Percentiles rank a stretch among this genome's conserved stretches.
Evolutionary conservation across 2,113 vertebrate genomes (phyloP).

Genomic region (Corapipo altera): DNA sequence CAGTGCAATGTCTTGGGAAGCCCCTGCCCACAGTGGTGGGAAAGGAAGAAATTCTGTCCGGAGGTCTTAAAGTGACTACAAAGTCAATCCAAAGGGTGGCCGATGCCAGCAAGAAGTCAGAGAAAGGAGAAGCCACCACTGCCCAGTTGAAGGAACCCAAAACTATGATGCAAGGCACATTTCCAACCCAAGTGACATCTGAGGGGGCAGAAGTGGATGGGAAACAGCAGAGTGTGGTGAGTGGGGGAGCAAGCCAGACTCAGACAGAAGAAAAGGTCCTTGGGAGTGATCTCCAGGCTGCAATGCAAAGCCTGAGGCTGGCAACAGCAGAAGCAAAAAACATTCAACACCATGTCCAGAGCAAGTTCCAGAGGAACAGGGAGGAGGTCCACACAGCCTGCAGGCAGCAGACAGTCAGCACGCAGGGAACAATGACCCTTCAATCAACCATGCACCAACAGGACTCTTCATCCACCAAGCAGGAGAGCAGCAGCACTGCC

Average conservation of each 20-base stretch:
- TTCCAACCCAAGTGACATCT: not conserved
- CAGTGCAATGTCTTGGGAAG: slow-evolving; percentile 72
- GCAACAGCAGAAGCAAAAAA: slow-evolving; percentile 81
- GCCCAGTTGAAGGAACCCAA: slow-evolving; percentile 70
- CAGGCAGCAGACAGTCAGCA: slow-evolving; percentile 16
- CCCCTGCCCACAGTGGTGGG: slow-evolving; percentile 38
- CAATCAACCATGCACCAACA: not conserved
- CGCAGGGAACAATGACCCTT: not conserved
- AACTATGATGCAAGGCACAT: not conserved
- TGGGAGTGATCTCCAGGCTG: slow-evolving; percentile 73
- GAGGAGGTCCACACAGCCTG: slow-evolving; percentile 23
- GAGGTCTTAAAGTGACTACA: slow-evolving; percentile 76
- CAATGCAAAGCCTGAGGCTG: slow-evolving; percentile 76
- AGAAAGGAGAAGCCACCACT: slow-evolving; percentile 62
- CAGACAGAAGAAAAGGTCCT: slow-evolving; percentile 3
- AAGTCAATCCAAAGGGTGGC: slow-evolving; percentile 78
- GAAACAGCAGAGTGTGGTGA: not conserved
- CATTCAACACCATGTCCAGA: slow-evolving; percentile 75
- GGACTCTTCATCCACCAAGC: not conserved
- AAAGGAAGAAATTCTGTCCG: slow-evolving; percentile 76
- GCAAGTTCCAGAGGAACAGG: slow-evolving; percentile 61
- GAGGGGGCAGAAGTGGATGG: not conserved
- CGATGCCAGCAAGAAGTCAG: slow-evolving; percentile 72
- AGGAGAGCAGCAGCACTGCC: slow-evolving; percentile 18
- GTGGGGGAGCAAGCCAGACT: not conserved